Evolutionary conservation across 2,888 invertebrate genomes (phyloP).

Genomic region (Apocheima hispidaria): DNA sequence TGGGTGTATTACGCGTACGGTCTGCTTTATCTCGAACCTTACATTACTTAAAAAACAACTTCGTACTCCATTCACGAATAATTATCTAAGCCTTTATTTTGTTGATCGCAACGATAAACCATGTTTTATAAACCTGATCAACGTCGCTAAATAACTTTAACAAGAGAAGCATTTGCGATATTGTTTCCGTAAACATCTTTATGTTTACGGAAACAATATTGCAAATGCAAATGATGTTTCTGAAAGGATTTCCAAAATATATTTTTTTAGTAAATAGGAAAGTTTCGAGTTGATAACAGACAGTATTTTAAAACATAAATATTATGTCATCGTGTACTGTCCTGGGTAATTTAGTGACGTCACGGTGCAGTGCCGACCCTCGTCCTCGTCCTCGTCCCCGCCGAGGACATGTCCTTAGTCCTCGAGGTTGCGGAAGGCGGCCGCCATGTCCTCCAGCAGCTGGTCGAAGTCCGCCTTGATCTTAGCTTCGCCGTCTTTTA

Average conservation of each 20-base stretch:
- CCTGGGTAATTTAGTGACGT: conserved; percentile 5
- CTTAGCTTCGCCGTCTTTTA: conserved; percentile 98
- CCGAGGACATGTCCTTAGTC: conserved; percentile 87
- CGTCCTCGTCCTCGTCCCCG: background rate
- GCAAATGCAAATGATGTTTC: background rate
- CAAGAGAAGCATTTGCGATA: too few species aligned
- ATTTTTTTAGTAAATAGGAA: background rate
- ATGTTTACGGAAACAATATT: too few species aligned
- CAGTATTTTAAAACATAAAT: background rate
- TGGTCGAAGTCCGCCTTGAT: conserved; percentile 99
- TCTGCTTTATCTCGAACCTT: background rate
- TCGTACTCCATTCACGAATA: background rate
- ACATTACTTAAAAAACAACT: background rate
- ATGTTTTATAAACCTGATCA: too few species aligned
- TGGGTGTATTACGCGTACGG: background rate
- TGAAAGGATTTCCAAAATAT: background rate
- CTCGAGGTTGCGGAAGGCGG: conserved; percentile 99
- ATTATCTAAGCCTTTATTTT: too few species aligned
- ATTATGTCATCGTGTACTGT: background rate
- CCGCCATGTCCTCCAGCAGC: conserved; percentile 97
- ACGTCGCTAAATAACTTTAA: too few species aligned
- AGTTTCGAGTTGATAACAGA: background rate
- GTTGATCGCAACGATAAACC: too few species aligned
- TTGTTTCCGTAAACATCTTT: too few species aligned
- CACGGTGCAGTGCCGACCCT: background rate